Conservation (phyloP, 2,797 vertebrate genomes). For the Cyclura pinguis region DNA sequence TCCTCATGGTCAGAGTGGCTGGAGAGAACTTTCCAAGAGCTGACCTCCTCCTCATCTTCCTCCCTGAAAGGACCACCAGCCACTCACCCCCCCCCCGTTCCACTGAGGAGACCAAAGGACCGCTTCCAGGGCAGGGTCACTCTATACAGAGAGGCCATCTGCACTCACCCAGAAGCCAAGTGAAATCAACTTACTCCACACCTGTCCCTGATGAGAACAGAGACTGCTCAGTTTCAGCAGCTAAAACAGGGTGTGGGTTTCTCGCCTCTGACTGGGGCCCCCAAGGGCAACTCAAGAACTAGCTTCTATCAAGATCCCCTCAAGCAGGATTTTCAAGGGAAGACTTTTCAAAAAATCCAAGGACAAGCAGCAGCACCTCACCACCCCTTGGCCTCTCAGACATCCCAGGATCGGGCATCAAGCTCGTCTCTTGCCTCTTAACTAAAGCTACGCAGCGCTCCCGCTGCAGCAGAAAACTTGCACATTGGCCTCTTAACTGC, state of each 20-base stretch:
- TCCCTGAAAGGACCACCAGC: too few relatives aligned
- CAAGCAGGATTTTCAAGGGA: neutral
- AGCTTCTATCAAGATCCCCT: neutral
- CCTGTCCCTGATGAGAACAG: neutral
- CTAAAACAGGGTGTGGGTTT: neutral
- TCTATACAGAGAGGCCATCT: rapidly evolving
- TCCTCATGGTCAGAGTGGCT: neutral
- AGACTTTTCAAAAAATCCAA: neutral
- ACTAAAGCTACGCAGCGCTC: rapidly evolving
- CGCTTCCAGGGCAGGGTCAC: rapidly evolving
- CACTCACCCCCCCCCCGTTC: neutral
- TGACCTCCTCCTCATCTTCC: rapidly evolving
- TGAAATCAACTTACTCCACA: neutral
- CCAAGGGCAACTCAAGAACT: neutral
- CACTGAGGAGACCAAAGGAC: neutral
- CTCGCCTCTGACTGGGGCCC: neutral
- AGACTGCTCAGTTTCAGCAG: neutral
- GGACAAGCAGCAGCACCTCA: rapidly evolving
- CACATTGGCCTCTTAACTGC: rapidly evolving
- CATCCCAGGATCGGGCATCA: rapidly evolving
- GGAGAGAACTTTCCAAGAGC: neutral
- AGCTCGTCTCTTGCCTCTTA: rapidly evolving
- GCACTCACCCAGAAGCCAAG: neutral
- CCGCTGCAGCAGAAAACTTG: neutral
- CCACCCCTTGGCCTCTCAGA: neutral